Percentiles rank a stretch among this genome's conserved stretches.
These are phyloP conservation scores for Dinocampus coccinellae DNA, from an alignment of 2,888 invertebrate species.

Conservation along the genomic window DNA sequence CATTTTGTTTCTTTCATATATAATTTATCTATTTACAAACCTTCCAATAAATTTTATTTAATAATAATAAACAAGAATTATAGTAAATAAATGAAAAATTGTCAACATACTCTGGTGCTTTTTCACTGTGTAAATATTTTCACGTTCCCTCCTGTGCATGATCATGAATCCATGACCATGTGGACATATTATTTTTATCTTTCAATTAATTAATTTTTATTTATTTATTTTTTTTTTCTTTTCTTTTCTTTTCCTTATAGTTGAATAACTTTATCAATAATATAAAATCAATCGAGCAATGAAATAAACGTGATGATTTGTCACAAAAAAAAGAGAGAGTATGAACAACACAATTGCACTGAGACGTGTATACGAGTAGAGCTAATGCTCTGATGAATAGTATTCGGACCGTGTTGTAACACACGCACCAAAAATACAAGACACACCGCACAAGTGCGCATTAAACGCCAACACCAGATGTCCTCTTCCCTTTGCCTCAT, in stretches of 20 bases:
- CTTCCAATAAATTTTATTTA: not conserved
- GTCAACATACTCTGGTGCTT: slow-evolving; percentile 61
- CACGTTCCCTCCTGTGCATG: slow-evolving; percentile 62
- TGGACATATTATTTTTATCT: slow-evolving; percentile 46
- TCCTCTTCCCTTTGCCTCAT: slow-evolving; percentile 43
- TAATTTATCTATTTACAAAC: not conserved
- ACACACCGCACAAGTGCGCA: slow-evolving; percentile 48
- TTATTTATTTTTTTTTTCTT: not conserved
- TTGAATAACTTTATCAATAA: not conserved
- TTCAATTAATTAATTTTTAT: not conserved
- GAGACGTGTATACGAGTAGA: slow-evolving; percentile 9
- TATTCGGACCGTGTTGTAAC: slow-evolving; percentile 22
- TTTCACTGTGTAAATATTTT: slow-evolving; percentile 56
- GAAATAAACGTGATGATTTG: not conserved
- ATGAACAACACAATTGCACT: slow-evolving; percentile 17
- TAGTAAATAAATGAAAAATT: not conserved
- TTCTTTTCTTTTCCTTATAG: not conserved
- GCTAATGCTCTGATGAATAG: not conserved
- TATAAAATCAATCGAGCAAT: not conserved
- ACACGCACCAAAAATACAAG: slow-evolving; percentile 43
- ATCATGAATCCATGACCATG: slow-evolving; percentile 52
- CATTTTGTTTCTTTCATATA: not conserved
- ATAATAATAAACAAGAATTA: slow-evolving; percentile 9
- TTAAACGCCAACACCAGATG: slow-evolving; percentile 50
- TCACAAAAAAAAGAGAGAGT: not conserved